Percentiles rank a stretch among this genome's conserved stretches.
Conservation (phyloP, 2,888 invertebrate genomes). For the Noctua janthina region DNA sequence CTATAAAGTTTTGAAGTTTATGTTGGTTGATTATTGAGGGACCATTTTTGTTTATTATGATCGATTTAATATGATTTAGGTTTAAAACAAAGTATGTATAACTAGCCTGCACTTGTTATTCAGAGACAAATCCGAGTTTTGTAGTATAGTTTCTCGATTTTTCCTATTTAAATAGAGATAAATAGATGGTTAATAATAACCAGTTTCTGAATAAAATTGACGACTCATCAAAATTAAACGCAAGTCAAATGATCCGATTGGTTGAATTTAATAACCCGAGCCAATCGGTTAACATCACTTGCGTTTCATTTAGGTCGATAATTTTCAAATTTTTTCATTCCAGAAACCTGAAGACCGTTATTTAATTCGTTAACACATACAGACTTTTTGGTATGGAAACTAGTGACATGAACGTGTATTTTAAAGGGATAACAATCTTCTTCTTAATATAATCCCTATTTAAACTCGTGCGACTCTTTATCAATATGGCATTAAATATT, state of each 20-base stretch:
- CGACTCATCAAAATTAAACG: background rate
- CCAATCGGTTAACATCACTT: background rate
- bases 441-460: background rate
- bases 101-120: slow-evolving; percentile 4
- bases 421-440: slow-evolving; percentile 1
- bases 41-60: background rate
- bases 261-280: background rate
- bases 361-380: slow-evolving; percentile 24
- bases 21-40: background rate
- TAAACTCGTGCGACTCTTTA: slow-evolving; percentile 23
- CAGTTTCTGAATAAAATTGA: background rate
- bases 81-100: background rate
- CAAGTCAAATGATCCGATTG: background rate
- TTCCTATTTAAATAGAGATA: slow-evolving; percentile 7
- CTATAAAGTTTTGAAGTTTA: background rate
- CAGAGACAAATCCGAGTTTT: background rate
- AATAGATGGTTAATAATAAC: background rate
- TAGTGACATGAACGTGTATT: slow-evolving; percentile 12
- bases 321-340: background rate
- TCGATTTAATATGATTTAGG: background rate
- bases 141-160: slow-evolving; percentile 7
- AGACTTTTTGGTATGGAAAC: slow-evolving; percentile 19
- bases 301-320: background rate
- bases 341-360: slow-evolving; percentile 1
- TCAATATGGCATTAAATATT: slow-evolving; percentile 23